A percentile compares a stretch with the other conserved stretches of the same genome.
These are phyloP conservation scores for Merluccius polli DNA, from an alignment of 2,797 vertebrate genomes.

Conservation along the genomic window DNA sequence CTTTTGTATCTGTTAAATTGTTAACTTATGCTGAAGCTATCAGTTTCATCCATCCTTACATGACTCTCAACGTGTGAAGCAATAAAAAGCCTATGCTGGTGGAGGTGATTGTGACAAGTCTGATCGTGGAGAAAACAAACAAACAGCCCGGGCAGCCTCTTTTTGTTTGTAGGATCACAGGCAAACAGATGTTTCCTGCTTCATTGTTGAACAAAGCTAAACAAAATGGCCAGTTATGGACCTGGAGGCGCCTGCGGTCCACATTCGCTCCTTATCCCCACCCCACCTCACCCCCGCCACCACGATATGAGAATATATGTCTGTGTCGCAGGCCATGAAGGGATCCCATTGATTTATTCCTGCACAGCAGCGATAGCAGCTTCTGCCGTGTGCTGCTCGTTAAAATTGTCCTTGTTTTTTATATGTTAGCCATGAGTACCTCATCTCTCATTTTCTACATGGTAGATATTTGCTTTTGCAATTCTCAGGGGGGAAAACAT, in stretches of 20 bases:
- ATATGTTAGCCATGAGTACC: not conserved
- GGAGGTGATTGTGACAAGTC: conserved; percentile 7
- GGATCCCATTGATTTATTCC: not conserved
- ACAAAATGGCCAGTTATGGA: conserved; percentile 55
- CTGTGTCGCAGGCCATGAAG: not conserved
- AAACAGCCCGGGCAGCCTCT: not conserved
- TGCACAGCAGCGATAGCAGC: not conserved
- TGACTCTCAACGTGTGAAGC: not conserved
- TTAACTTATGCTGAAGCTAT: not conserved
- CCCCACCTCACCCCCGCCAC: conserved; percentile 1
- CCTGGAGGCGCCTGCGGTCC: conserved; percentile 44
- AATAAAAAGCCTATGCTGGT: not conserved
- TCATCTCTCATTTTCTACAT: not conserved
- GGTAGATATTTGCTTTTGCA: too few species aligned
- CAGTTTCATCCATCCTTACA: not conserved
- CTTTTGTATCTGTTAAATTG: not conserved
- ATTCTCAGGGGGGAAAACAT: too few species aligned
- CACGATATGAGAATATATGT: not conserved
- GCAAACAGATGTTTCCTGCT: conserved; percentile 72
- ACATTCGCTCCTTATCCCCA: conserved; percentile 23
- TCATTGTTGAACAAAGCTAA: conserved; percentile 66
- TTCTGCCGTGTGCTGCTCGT: not conserved
- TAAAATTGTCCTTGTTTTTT: not conserved
- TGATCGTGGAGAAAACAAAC: conserved; percentile 30
- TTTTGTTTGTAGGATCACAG: conserved; percentile 39